Evolutionary conservation across 2,797 vertebrate species (phyloP).

Genomic region (Coluber constrictor): DNA sequence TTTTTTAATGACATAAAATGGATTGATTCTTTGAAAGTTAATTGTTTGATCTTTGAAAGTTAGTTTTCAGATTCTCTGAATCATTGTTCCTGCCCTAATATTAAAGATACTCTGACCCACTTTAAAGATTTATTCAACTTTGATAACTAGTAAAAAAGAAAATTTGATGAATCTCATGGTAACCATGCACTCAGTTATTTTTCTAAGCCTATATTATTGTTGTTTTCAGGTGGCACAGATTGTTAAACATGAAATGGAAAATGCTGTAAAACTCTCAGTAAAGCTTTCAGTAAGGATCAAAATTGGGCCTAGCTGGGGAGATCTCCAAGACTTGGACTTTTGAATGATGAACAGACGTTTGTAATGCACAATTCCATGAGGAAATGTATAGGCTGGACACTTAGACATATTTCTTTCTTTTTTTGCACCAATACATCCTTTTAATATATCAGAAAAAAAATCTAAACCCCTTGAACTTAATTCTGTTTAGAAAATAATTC

Average conservation of each 20-base stretch:
- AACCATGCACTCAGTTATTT: not conserved
- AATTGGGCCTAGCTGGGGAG: conserved; percentile 90
- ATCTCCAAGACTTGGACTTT: conserved; percentile 85
- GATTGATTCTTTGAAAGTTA: not conserved
- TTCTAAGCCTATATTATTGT: not conserved
- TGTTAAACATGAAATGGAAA: conserved; percentile 94
- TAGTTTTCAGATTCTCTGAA: not conserved
- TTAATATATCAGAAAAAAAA: accelerated
- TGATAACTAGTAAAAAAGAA: not conserved
- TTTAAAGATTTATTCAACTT: not conserved
- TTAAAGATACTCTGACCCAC: not conserved
- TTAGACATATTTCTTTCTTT: not conserved
- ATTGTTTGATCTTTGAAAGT: not conserved
- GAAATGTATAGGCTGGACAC: not conserved
- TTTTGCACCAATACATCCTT: accelerated
- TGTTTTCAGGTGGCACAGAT: conserved; percentile 87
- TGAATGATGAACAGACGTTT: conserved; percentile 40
- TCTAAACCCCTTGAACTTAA: not conserved
- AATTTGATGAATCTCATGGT: not conserved
- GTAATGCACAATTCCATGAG: accelerated
- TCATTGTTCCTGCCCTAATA: not conserved
- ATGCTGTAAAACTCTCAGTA: conserved; percentile 84
- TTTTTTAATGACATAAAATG: not conserved
- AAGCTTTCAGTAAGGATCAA: conserved; percentile 88
- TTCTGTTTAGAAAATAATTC: not conserved